These are phyloP conservation scores for Vimba vimba DNA, from an alignment of 2,113 vertebrate species.

Conservation along the genomic window DNA sequence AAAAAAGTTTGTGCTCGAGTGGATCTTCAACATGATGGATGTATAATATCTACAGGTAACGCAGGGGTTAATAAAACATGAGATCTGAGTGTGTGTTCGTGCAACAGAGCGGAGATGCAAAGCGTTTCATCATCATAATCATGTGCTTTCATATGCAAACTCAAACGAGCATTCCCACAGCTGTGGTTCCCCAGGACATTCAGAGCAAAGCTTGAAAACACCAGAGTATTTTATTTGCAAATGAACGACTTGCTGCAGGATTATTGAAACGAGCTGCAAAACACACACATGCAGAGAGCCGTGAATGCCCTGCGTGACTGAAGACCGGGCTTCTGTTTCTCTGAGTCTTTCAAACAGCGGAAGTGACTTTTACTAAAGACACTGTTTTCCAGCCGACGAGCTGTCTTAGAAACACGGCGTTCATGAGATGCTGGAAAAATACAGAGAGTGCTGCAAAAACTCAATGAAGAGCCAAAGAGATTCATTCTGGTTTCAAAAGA, in stretches of 20 bases:
- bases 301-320: too few species aligned
- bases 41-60: neutral
- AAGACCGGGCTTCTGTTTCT: too few species aligned
- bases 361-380: too few species aligned
- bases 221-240: neutral
- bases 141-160: neutral
- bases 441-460: too few species aligned
- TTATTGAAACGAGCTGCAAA: neutral
- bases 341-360: too few species aligned
- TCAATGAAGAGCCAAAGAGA: too few species aligned
- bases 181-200: neutral
- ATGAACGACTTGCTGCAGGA: neutral
- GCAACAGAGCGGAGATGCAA: neutral
- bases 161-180: neutral
- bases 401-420: too few species aligned
- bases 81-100: too few species aligned
- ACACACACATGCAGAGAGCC: neutral
- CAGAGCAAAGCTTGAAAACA: neutral
- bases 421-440: too few species aligned
- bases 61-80: neutral
- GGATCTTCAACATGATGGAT: neutral
- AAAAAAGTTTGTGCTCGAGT: neutral
- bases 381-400: too few species aligned
- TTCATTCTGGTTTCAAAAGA: too few species aligned
- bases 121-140: neutral